Base-by-base conservation (phyloP, 2,797 vertebrate genomes). In the Hoplostethus mediterraneus region DNA sequence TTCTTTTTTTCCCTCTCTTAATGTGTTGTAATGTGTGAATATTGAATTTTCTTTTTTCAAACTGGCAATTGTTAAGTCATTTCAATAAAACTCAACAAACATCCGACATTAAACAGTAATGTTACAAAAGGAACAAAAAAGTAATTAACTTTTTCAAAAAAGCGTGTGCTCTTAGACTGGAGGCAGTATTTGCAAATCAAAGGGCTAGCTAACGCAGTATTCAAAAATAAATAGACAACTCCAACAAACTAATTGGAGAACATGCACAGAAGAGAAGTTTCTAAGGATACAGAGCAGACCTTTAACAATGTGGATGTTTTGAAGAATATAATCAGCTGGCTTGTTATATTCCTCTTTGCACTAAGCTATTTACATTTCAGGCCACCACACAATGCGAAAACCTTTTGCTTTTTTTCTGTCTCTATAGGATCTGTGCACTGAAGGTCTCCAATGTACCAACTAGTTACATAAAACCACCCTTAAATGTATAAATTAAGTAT, bases 71-170 rank as follows among this genome's bases (percentile, higher is more conserved):
- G 92, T 93, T 90, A 89, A 92, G 90, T 92, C 92, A 89, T 94
- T 95, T 94, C 87, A 93, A 94, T 92, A 90, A 90, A 94, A 94
- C 93, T 95, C 93, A 88, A 93, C 92, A 95, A 95, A 95, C 94
- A 94, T 93, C 89, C 85, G 60, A 94, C 95, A 95, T 95, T 95
- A 95, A 95, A 95, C 93, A 92, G 90, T 75, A 90, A 94, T 89
- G 93, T 93, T 93, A 95, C 95, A 95, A 95, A 95, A 95, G 94
- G 92, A 94, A 94, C 91, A 93, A 94, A 94, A 95, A 95, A 95
- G 94, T 95, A 95, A 95, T 95, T 95, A 95, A 94, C 92, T 95
- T 95, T 95, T 93, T 93, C 89, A 90, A 92, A 93, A 95, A 94
- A 92, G 93, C 94, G 80, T 84, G 67, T 90, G 93, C 92, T 94